Evolutionary conservation across 2,888 invertebrate genomes (phyloP), one percentile per base, ranked within the genome.

Genomic region (Cataglyphis livida): DNA sequence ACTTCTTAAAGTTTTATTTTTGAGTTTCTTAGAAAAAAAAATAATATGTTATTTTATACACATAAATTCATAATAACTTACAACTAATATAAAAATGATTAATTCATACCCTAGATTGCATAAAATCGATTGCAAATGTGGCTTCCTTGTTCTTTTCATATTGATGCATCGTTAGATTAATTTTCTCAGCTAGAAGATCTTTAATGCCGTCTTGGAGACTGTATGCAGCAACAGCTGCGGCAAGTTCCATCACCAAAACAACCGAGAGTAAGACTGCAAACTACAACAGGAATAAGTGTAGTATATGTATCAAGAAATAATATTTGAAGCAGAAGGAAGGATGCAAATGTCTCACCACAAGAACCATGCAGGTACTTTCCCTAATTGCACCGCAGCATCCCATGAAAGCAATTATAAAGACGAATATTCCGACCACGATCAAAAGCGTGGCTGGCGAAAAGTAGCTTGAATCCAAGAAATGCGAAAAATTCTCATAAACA

Each of bases 311-410:
- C 25, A 12, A 10, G 6, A 62, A 18, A 74, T n/a, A 0, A 65
- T 65, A 21, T 62, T 51, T 48, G 12, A 44, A 70, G 68, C 3
- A 35, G n/a, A 4, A 41, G 65, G 6, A 44, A 75, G n/a, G 25
- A 41, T 57, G 57, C 6, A 21, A 0, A 41, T 59, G 21, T 41
- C 92, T 91, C 76, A 97, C 97, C 93, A 95, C 93, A 85, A 96
- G 96, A 44, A 97, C 96, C 95, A 96, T 95, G 90, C 96, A 96
- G 4, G 98, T 97, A 94, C 98, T 98, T 93, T 97, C 97, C 91
- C 96, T 97, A 90, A 97, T 95, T 5, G 98, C 98, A 44, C 98
- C 98, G 89, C 97, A 97, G 95, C 98, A 98, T 44, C 98, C 98
- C 73, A 93, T 91, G 88, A 98, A 97, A 89, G 97, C 96, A 0